Evolutionary conservation across 2,797 vertebrate genomes (phyloP).

Genomic region (Brachyrhaphis roseni): DNA sequence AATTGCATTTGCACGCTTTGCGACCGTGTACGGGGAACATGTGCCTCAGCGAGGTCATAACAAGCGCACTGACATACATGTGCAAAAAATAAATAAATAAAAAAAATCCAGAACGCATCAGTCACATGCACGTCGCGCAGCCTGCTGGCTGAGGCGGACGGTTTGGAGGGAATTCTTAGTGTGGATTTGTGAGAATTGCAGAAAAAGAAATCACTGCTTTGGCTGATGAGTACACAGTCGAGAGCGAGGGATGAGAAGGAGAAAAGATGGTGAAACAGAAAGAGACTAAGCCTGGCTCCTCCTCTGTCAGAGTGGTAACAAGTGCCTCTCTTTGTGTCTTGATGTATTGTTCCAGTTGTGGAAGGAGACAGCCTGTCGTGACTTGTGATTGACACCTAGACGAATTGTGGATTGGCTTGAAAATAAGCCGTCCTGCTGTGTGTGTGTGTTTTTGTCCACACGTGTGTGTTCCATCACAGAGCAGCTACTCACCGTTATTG

Average conservation of each 20-base stretch:
- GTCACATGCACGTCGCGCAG: constrained; percentile 20
- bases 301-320: constrained; percentile 53
- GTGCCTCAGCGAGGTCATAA: constrained; percentile 19
- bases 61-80: not conserved
- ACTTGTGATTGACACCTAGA: constrained; percentile 64
- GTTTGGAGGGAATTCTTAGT: not conserved
- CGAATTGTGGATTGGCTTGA: constrained; percentile 49
- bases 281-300: constrained; percentile 19
- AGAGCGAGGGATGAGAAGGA: not conserved
- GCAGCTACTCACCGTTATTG: constrained; percentile 52
- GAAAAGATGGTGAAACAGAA: not conserved
- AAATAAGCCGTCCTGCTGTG: constrained; percentile 40
- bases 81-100: not conserved
- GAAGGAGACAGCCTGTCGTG: constrained; percentile 49
- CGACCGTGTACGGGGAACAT: constrained; percentile 25
- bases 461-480: constrained; percentile 44
- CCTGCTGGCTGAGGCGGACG: not conserved
- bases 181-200: constrained; percentile 41
- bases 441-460: not conserved
- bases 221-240: constrained; percentile 19
- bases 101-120: not conserved
- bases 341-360: constrained; percentile 61
- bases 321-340: constrained; percentile 68
- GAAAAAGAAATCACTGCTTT: constrained; percentile 15
- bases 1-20: constrained; percentile 33